Percentiles rank a stretch among this genome's conserved stretches.
Conservation (phyloP, 2,797 vertebrate species). For the Decapterus maruadsi region DNA sequence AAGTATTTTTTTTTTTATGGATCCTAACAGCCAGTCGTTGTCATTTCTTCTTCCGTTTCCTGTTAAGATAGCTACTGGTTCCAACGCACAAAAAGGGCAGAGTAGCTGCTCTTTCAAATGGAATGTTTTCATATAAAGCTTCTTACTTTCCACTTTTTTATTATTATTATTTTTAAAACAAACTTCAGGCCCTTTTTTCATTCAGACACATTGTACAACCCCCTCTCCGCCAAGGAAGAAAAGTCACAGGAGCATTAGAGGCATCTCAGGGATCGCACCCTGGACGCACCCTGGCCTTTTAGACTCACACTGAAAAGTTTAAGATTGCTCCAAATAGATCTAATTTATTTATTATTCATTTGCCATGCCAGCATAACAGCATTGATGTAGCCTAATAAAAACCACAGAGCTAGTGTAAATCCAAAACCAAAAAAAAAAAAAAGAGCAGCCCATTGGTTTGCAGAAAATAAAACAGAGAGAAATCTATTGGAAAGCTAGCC, state of each 20-base stretch:
- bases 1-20: constrained; percentile 11
- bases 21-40: constrained; percentile 82
- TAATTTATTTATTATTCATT: constrained; percentile 47
- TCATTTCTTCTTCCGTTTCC: constrained; percentile 8
- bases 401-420: constrained; percentile 59
- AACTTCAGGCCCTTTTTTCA: constrained; percentile 23
- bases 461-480: constrained; percentile 1
- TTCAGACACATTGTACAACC: constrained; percentile 26
- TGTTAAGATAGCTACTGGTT: constrained; percentile 15
- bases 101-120: constrained; percentile 56
- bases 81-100: constrained; percentile 25
- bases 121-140: constrained; percentile 76
- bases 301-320: constrained; percentile 42
- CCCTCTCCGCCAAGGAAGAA: constrained; percentile 25
- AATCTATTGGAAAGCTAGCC: constrained; percentile 68
- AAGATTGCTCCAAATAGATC: constrained; percentile 46
- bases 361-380: constrained; percentile 80
- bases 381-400: constrained; percentile 55
- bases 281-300: constrained; percentile 36
- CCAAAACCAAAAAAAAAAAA: constrained; percentile 9
- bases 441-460: constrained; percentile 54
- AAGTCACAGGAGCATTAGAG: constrained; percentile 12
- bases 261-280: constrained; percentile 14
- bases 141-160: constrained; percentile 41
- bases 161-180: constrained; percentile 20